phyloP scores from a whole-genome alignment of 2,888 invertebrate species.

The Drosophila formosana region DNA sequence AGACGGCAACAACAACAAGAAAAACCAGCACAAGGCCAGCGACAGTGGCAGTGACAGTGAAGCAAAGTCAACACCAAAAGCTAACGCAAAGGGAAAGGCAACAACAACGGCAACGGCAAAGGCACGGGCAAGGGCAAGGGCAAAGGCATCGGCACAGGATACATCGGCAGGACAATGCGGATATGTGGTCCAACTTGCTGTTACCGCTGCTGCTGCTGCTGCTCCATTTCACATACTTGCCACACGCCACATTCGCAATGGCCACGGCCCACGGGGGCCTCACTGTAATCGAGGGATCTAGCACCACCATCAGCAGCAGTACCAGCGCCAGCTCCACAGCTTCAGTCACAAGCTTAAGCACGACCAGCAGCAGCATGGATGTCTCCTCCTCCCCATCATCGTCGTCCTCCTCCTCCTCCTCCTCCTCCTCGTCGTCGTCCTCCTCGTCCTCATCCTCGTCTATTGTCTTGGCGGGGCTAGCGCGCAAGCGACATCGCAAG shows the following conservation, averaged over 20 bases:
- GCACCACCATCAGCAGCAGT: conserved; percentile 34
- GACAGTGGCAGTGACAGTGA: conserved; percentile 16
- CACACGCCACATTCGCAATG: conserved; percentile 40
- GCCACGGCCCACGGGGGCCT: conserved; percentile 61
- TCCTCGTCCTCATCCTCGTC: neutral
- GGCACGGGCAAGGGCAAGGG: neutral
- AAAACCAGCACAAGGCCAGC: conserved; percentile 39
- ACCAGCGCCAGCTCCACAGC: neutral
- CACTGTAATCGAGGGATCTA: conserved; percentile 58
- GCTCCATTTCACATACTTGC: conserved; percentile 39
- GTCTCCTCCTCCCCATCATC: neutral
- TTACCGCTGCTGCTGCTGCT: conserved; percentile 56
- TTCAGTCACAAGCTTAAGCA: neutral
- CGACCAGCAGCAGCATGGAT: conserved; percentile 3
- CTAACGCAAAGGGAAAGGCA: conserved; percentile 37
- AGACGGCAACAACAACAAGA: conserved; percentile 65
- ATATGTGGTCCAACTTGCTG: conserved; percentile 65
- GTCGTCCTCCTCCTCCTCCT: neutral
- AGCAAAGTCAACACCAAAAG: conserved; percentile 11
- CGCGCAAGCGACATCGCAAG: conserved; percentile 80
- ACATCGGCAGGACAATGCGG: conserved; percentile 61
- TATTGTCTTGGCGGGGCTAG: neutral
- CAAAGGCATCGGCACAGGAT: neutral
- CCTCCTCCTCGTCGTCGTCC: neutral
- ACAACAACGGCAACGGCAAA: neutral